A percentile compares a stretch with the other conserved stretches of the same genome.
These are phyloP conservation scores for Haliclona indistincta DNA, from an alignment of 37 sponge, comb jelly and placozoan species.

Conservation along the genomic window DNA sequence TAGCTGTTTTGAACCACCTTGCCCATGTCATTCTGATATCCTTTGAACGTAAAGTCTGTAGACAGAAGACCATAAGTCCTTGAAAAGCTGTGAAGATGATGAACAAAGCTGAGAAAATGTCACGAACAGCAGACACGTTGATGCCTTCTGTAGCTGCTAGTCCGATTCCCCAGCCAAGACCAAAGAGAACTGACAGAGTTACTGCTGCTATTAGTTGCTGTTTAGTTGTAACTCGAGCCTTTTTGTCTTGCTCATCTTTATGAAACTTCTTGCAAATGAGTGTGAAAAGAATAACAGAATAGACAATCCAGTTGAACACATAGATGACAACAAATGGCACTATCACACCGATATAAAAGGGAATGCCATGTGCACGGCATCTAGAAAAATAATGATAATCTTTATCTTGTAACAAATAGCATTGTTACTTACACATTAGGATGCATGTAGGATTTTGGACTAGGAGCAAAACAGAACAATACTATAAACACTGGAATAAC, in stretches of 20 bases:
- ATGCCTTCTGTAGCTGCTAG: conserved; percentile 15
- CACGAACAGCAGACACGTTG: neutral
- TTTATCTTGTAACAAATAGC: too few relatives aligned
- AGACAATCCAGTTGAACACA: conserved; percentile 8
- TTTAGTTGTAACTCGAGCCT: neutral
- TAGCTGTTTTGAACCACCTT: neutral
- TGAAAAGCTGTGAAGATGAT: conserved; percentile 32
- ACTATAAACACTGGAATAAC: conserved; percentile 8
- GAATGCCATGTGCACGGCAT: neutral
- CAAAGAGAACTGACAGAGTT: conserved; percentile 34
- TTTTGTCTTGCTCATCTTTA: too few relatives aligned
- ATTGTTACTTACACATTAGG: too few relatives aligned
- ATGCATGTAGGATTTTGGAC: too few relatives aligned
- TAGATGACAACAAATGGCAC: neutral
- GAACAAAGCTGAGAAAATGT: conserved; percentile 24
- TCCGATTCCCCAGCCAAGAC: conserved; percentile 33
- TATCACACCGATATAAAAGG: neutral
- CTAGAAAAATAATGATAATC: too few relatives aligned
- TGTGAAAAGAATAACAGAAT: neutral
- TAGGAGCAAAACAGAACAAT: neutral
- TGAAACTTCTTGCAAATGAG: neutral
- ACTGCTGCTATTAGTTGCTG: conserved; percentile 8
- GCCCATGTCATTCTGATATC: conserved; percentile 37
- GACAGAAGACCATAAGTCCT: conserved; percentile 33
- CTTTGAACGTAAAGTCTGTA: conserved; percentile 32